phyloP scores from a whole-genome alignment of 2,797 vertebrate genomes.

The Falco peregrinus region DNA sequence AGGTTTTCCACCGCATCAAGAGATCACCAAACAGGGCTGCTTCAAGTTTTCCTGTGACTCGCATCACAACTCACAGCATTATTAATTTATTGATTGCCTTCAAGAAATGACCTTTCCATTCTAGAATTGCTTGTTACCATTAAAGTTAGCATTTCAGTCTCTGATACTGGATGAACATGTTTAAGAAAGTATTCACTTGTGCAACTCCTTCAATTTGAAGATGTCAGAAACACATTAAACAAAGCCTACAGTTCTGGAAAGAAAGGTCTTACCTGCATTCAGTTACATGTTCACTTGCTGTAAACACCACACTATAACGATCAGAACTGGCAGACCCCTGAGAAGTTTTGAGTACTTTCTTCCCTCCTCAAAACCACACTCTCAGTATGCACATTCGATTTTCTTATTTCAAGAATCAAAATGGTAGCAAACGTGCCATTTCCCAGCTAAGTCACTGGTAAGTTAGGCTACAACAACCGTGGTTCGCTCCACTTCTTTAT shows the following conservation, averaged over 20 bases:
- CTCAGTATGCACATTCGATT: not conserved
- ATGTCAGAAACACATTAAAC: not conserved
- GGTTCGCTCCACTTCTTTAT: not conserved
- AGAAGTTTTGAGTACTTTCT: not conserved
- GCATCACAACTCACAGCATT: not conserved
- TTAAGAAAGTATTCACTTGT: not conserved
- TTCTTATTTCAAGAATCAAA: not conserved
- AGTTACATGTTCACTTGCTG: not conserved
- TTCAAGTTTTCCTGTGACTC: not conserved
- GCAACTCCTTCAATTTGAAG: not conserved
- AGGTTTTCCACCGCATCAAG: not conserved
- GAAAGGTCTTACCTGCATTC: not conserved
- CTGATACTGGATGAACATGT: not conserved
- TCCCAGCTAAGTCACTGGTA: not conserved
- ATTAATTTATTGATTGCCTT: not conserved
- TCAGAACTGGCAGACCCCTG: not conserved
- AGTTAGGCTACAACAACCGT: not conserved
- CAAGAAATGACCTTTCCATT: not conserved
- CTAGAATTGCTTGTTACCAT: not conserved
- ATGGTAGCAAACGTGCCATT: not conserved
- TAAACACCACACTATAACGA: accelerated
- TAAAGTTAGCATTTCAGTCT: not conserved
- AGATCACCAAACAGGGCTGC: not conserved
- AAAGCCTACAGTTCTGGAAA: not conserved
- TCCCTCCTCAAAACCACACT: not conserved